Conservation (phyloP, 2,113 vertebrate species). For the Centropus bengalensis region DNA sequence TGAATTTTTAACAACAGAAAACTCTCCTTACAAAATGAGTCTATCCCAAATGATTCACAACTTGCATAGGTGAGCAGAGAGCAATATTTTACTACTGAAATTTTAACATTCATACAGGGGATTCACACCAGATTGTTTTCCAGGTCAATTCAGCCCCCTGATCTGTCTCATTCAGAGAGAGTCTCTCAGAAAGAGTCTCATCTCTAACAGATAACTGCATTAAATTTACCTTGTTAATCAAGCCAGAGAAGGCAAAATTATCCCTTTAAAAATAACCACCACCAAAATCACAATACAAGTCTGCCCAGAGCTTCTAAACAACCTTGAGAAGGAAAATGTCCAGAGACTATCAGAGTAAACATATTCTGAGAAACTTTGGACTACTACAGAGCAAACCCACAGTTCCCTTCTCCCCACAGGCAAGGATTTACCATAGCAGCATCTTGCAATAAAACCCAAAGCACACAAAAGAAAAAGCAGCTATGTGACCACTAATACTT, state of each 20-base stretch:
- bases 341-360: neutral
- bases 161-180: neutral
- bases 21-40: neutral
- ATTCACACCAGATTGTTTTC: slow-evolving; percentile 24
- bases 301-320: neutral
- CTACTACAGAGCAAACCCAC: neutral
- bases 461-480: neutral
- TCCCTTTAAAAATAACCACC: neutral
- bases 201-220: neutral
- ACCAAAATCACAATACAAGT: neutral
- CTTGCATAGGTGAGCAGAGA: slow-evolving; percentile 37
- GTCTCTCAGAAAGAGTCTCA: neutral
- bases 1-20: slow-evolving; percentile 31
- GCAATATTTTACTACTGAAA: slow-evolving; percentile 13
- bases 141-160: neutral
- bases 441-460: neutral
- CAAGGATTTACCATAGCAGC: neutral
- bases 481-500: neutral
- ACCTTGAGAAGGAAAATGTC: neutral
- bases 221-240: neutral
- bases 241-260: neutral
- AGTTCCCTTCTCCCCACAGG: neutral
- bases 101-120: slow-evolving; percentile 3
- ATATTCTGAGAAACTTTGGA: neutral
- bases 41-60: neutral